These are phyloP conservation scores for Drosophila lacicola DNA, from an alignment of 2,888 invertebrate genomes.

Conservation along the genomic window DNA sequence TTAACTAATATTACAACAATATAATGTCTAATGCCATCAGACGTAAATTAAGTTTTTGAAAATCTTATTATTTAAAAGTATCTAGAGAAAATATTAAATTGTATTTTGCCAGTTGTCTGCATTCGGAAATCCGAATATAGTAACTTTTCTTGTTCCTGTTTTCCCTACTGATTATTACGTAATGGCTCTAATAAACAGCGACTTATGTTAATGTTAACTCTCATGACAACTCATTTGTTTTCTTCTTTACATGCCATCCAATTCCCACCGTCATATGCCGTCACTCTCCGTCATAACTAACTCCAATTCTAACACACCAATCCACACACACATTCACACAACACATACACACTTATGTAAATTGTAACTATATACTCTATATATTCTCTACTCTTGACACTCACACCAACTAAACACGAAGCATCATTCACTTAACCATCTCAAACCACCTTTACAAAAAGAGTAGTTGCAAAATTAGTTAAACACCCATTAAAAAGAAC, in stretches of 20 bases:
- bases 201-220: conserved; percentile 49
- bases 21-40: too few relatives aligned
- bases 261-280: conserved; percentile 74
- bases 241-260: conserved; percentile 82
- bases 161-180: background rate
- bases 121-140: conserved; percentile 6
- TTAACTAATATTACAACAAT: too few relatives aligned
- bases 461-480: conserved; percentile 68
- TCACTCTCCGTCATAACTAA: conserved; percentile 68
- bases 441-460: conserved; percentile 17
- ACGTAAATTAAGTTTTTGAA: too few relatives aligned
- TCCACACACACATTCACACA: background rate
- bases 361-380: conserved; percentile 21
- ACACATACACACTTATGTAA: conserved; percentile 16
- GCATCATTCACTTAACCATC: conserved; percentile 36
- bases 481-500: conserved; percentile 18
- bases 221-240: conserved; percentile 72
- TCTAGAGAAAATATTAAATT: too few relatives aligned
- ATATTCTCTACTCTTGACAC: conserved; percentile 11
- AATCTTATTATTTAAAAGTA: too few relatives aligned
- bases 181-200: conserved; percentile 18
- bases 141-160: background rate
- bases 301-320: conserved; percentile 40
- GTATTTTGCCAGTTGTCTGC: background rate
- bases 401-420: conserved; percentile 18